A percentile compares a stretch with the other conserved stretches of the same genome.
Conservation (phyloP, 1,140 invertebrate genomes). For the Penaeus indicus region DNA sequence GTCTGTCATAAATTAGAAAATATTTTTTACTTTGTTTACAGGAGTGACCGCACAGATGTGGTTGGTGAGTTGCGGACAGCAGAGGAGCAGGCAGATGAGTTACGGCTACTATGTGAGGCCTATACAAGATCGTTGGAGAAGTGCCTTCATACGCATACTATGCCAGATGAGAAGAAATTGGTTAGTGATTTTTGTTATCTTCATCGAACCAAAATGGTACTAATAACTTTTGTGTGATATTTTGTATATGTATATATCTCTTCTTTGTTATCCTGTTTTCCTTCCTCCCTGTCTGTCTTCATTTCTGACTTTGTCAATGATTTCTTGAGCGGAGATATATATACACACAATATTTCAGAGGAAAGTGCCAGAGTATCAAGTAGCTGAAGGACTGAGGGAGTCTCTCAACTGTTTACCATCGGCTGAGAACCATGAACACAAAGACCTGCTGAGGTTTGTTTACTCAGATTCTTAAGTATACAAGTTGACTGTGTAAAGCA, state of each 20-base stretch:
- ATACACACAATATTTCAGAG: slow-evolving; percentile 30
- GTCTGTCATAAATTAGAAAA: not conserved
- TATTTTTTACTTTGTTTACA: slow-evolving; percentile 9
- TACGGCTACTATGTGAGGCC: slow-evolving; percentile 63
- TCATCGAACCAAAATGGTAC: not conserved
- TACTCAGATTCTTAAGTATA: too few relatives aligned
- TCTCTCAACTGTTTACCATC: slow-evolving; percentile 24
- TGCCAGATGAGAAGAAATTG: slow-evolving; percentile 62
- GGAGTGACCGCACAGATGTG: slow-evolving; percentile 65
- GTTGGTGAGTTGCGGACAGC: slow-evolving; percentile 62
- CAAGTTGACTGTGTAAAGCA: too few relatives aligned
- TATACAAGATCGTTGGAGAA: slow-evolving; percentile 59
- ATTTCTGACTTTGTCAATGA: not conserved
- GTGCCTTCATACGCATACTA: slow-evolving; percentile 58
- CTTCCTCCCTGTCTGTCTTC: not conserved
- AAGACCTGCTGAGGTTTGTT: slow-evolving; percentile 51
- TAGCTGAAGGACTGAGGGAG: slow-evolving; percentile 59
- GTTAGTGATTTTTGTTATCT: slow-evolving; percentile 19
- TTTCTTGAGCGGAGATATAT: not conserved
- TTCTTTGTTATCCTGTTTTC: not conserved
- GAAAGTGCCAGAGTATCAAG: slow-evolving; percentile 60
- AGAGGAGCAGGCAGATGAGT: slow-evolving; percentile 63
- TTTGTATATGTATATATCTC: not conserved
- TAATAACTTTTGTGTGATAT: not conserved
- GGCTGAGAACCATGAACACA: slow-evolving; percentile 24